Evolutionary conservation across 2,888 invertebrate genomes (phyloP), one percentile per base, ranked within the genome.

Genomic region (Apotomis turbidana): DNA sequence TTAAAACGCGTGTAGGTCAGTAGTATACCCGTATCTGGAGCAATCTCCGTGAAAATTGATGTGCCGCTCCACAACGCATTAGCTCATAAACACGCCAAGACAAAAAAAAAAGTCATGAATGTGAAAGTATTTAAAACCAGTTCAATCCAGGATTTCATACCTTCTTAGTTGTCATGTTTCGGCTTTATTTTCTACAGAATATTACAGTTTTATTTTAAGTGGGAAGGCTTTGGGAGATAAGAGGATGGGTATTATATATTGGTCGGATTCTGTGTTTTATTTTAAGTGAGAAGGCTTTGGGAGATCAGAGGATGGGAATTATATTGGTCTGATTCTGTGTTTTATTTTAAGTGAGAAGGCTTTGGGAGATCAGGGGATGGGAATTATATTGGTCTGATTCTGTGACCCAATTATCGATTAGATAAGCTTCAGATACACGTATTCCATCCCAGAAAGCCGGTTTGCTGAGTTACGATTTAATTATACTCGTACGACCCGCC

Each of bases 111-210:
- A 67, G 61, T 55, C 67, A 61, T 71, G 61, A 44, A 68, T 57
- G 71, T 62, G 71, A 71, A 71, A 71, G 71, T 67, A 71, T 71
- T 68, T 55, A 55, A 64, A 55, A 66, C n/a, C 41, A 9, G 8
- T 55, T 63, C 36, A 27, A 8, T 38, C 58, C 58, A 52, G 12
- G 55, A 3, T 12, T 52, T 5, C 55, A 55, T 55, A 55, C 44
- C 27, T 15, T 2, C 5, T 4, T 12, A 27, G 15, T 13, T 44
- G 1, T 15, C 12, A 27, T 49, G 8, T 57, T 46, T 63, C 13
- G 41, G 52, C 64, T 15, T 27, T 55, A 64, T 54, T 12, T 6
- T 6, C 3, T 5, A 27, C 8, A 38, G 8, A 13, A 36, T 36
- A 27, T 27, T 27, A 27, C 27, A 27, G 66, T 46, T 46, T 9